These are phyloP conservation scores for Xestia ashworthii DNA, from an alignment of 2,888 invertebrate genomes.

Conservation along the genomic window DNA sequence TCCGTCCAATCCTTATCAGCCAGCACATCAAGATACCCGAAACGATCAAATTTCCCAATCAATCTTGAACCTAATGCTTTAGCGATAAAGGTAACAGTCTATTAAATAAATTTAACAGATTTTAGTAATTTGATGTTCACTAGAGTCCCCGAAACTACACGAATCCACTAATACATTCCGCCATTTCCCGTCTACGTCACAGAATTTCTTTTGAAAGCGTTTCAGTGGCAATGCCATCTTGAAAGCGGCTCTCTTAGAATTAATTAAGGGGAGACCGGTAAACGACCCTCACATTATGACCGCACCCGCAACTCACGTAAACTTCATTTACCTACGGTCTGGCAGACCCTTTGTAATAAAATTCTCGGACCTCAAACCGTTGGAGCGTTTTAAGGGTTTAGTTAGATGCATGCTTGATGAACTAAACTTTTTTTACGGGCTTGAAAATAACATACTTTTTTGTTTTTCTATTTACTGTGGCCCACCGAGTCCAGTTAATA, in stretches of 20 bases:
- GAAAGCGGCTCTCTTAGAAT: slow-evolving; percentile 63
- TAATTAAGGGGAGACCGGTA: slow-evolving; percentile 72
- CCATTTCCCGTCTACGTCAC: slow-evolving; percentile 33
- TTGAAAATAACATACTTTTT: slow-evolving; percentile 5
- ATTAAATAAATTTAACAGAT: too few relatives aligned
- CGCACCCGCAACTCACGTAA: slow-evolving; percentile 65
- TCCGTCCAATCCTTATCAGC: background rate
- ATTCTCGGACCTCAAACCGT: slow-evolving; percentile 66
- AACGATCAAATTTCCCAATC: too few relatives aligned
- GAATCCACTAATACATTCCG: slow-evolving; percentile 39
- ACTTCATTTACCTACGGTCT: slow-evolving; percentile 66
- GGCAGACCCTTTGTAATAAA: slow-evolving; percentile 69
- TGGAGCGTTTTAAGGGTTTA: slow-evolving; percentile 45
- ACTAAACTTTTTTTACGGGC: slow-evolving; percentile 21
- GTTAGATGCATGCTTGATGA: slow-evolving; percentile 44
- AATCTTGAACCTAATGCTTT: too few relatives aligned
- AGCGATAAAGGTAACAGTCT: too few relatives aligned
- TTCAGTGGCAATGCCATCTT: slow-evolving; percentile 44
- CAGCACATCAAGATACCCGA: too few relatives aligned
- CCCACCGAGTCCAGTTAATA: too few relatives aligned
- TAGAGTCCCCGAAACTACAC: slow-evolving; percentile 4
- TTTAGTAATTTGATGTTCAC: background rate
- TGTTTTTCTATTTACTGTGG: background rate
- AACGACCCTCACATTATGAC: slow-evolving; percentile 72
- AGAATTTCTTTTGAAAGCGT: slow-evolving; percentile 50